These are phyloP conservation scores for Eidolon dupreanum DNA, from an alignment of 2,797 vertebrate genomes.

Conservation along the genomic window DNA sequence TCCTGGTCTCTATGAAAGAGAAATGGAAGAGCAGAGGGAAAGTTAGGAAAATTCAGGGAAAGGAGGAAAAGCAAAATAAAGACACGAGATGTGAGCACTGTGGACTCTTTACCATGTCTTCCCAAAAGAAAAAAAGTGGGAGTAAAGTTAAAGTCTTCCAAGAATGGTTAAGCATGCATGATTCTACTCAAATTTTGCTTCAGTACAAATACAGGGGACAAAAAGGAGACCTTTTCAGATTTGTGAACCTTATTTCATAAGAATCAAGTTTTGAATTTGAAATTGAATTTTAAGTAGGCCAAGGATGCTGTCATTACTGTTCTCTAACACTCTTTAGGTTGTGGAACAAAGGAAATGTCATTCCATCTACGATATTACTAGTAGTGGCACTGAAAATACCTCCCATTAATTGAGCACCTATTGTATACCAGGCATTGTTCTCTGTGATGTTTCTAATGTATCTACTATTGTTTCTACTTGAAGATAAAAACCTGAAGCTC, in stretches of 20 bases:
- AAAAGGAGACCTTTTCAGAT: not conserved
- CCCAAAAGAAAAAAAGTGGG: not conserved
- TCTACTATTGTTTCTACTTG: not conserved
- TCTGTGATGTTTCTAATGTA: not conserved
- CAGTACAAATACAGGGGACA: not conserved
- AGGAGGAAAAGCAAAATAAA: not conserved
- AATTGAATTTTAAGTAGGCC: not conserved
- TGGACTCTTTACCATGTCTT: not conserved
- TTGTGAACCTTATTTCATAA: not conserved
- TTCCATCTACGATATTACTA: not conserved
- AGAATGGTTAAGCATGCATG: not conserved
- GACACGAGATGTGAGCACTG: not conserved
- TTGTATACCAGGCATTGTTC: not conserved
- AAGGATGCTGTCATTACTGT: not conserved
- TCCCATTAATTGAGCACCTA: not conserved
- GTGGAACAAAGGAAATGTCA: not conserved
- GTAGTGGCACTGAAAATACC: not conserved
- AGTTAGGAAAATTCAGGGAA: not conserved
- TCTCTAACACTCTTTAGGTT: not conserved
- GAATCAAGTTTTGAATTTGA: slow-evolving; percentile 8
- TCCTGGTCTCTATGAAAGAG: not conserved
- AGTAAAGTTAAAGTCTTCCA: not conserved
- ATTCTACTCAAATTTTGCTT: not conserved
- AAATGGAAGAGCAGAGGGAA: not conserved
- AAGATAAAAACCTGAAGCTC: slow-evolving; percentile 41